These are phyloP conservation scores for Trichonephila clavipes DNA, from an alignment of 1,140 invertebrate genomes.

Conservation along the genomic window DNA sequence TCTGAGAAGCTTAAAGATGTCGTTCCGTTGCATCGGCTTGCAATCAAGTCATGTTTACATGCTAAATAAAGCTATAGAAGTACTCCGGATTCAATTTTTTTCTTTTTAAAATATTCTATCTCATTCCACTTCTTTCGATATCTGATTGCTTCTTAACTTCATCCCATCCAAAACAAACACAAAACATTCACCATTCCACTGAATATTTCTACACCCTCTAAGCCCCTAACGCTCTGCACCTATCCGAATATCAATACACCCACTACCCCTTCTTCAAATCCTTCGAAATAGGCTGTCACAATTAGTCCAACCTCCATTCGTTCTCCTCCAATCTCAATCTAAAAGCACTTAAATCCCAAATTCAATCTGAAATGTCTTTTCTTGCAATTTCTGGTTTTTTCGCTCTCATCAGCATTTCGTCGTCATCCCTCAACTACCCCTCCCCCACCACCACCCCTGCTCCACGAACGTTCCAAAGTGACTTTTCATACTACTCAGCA, in stretches of 20 bases:
- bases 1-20: too few species aligned
- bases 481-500: slow-evolving; percentile 74
- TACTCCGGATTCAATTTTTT: too few species aligned
- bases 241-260: not conserved
- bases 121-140: too few species aligned
- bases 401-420: slow-evolving; percentile 70
- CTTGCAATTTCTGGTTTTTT: slow-evolving; percentile 71
- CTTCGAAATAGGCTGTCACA: slow-evolving; percentile 33
- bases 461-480: slow-evolving; percentile 22
- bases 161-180: too few species aligned
- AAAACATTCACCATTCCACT: too few species aligned
- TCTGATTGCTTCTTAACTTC: too few species aligned
- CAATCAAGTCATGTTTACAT: too few species aligned
- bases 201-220: too few species aligned
- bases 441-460: not conserved
- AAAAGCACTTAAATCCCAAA: slow-evolving; percentile 74
- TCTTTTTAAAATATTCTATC: too few species aligned
- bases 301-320: slow-evolving; percentile 48
- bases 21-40: too few species aligned
- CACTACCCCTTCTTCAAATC: not conserved
- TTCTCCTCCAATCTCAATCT: slow-evolving; percentile 50
- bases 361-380: slow-evolving; percentile 72
- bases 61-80: too few species aligned
- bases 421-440: slow-evolving; percentile 11
- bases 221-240: too few species aligned